phyloP scores from a whole-genome alignment of 1,140 invertebrate species.

The Notospermus geniculatus region DNA sequence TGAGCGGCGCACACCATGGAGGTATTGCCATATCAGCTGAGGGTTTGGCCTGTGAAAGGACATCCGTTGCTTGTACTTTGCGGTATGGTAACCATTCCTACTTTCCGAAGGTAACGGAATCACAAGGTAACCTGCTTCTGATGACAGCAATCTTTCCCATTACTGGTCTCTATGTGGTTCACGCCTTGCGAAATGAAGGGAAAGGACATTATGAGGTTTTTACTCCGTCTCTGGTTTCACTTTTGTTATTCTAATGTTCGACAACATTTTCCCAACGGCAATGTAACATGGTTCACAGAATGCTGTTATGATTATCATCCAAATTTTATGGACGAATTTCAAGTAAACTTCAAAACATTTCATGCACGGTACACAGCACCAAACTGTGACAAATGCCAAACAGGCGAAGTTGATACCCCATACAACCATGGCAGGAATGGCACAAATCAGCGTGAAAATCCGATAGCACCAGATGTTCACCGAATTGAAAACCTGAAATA shows the following conservation, averaged over 20 bases:
- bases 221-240: too few species aligned
- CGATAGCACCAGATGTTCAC: conserved; percentile 34
- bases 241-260: conserved; percentile 20
- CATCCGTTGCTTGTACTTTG: too few species aligned
- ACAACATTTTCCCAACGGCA: conserved; percentile 24
- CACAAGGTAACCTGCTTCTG: too few species aligned
- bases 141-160: too few species aligned
- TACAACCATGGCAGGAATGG: conserved; percentile 26
- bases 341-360: conserved; percentile 27
- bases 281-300: conserved; percentile 27
- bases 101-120: too few species aligned
- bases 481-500: conserved; percentile 31
- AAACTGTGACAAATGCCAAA: conserved; percentile 35
- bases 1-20: too few species aligned
- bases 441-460: conserved; percentile 28
- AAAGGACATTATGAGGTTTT: too few species aligned
- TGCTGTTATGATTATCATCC: conserved; percentile 20
- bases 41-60: too few species aligned
- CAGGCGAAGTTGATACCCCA: conserved; percentile 36
- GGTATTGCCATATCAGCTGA: too few species aligned
- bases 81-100: too few species aligned
- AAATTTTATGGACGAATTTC: conserved; percentile 21
- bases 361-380: conserved; percentile 35
- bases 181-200: too few species aligned
- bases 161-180: too few species aligned